Conservation (phyloP, 1,140 invertebrate species). For the Brachionus asplanchnoidis region DNA sequence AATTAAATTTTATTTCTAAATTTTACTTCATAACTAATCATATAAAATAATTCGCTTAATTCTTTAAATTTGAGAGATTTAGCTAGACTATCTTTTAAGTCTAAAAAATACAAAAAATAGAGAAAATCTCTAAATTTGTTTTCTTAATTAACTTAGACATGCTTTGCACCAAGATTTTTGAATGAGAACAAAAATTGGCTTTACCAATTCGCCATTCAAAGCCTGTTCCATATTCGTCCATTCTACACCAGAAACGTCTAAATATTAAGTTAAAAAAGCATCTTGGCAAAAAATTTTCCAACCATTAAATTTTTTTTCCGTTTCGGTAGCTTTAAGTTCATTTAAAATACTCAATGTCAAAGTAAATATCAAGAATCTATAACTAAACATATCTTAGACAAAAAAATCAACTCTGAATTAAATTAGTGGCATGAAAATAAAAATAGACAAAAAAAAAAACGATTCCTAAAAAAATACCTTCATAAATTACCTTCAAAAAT, state of each 20-base stretch:
- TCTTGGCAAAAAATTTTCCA: background rate
- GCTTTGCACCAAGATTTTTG: slow-evolving; percentile 65
- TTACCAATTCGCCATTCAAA: slow-evolving; percentile 46
- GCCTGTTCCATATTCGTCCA: background rate
- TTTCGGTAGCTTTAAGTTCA: background rate
- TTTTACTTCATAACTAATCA: slow-evolving; percentile 59
- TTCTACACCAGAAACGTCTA: background rate
- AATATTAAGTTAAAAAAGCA: background rate
- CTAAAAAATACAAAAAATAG: slow-evolving; percentile 46
- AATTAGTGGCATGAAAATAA: background rate
- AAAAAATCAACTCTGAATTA: background rate
- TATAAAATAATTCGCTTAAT: slow-evolving; percentile 62
- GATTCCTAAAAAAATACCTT: background rate
- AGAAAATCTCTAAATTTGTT: background rate
- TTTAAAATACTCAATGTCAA: background rate
- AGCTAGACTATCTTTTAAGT: slow-evolving; percentile 61
- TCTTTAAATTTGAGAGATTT: slow-evolving; percentile 59
- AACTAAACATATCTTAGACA: background rate
- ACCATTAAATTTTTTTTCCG: background rate
- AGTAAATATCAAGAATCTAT: background rate
- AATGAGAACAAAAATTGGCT: slow-evolving; percentile 63
- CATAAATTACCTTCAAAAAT: background rate
- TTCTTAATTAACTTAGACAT: slow-evolving; percentile 58
- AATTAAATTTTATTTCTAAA: background rate
- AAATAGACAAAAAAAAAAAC: background rate